Evolutionary conservation across 2,888 invertebrate genomes (phyloP).

Genomic region (Pocota personata): DNA sequence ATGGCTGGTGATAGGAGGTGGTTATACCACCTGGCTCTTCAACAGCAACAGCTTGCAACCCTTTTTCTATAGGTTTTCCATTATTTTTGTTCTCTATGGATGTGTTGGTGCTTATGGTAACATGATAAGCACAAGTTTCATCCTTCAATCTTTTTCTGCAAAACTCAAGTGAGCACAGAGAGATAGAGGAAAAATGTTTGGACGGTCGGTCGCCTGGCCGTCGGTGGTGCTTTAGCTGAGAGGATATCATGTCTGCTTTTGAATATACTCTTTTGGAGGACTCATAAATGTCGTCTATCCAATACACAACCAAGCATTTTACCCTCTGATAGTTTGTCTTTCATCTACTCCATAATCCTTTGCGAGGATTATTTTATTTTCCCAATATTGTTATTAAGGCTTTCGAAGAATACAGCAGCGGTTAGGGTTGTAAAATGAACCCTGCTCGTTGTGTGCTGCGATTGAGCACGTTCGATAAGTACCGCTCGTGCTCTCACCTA

Average conservation of each 20-base stretch:
- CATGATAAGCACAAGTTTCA: conserved; percentile 56
- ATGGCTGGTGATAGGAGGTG: not conserved
- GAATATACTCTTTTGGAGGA: conserved; percentile 48
- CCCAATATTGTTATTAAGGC: conserved; percentile 54
- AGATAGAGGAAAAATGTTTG: conserved; percentile 24
- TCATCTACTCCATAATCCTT: conserved; percentile 57
- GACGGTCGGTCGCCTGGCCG: conserved; percentile 24
- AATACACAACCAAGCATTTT: conserved; percentile 36
- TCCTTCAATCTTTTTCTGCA: conserved; percentile 45
- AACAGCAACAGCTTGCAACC: conserved; percentile 52
- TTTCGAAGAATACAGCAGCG: conserved; percentile 27
- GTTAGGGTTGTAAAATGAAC: conserved; percentile 35
- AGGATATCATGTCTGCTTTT: conserved; percentile 67
- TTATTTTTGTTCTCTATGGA: not conserved
- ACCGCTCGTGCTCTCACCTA: conserved; percentile 21
- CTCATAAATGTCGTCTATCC: conserved; percentile 66
- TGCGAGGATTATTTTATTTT: conserved; percentile 56
- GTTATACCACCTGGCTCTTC: conserved; percentile 36
- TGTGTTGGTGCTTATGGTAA: conserved; percentile 47
- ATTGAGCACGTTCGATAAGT: conserved; percentile 43
- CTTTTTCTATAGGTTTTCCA: conserved; percentile 11
- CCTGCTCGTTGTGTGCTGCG: conserved; percentile 38
- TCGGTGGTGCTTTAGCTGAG: conserved; percentile 29
- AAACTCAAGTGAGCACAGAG: conserved; percentile 34
- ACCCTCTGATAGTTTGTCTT: conserved; percentile 56